phyloP scores from a whole-genome alignment of 1,140 invertebrate genomes.

The Rhopalosiphum maidis region DNA sequence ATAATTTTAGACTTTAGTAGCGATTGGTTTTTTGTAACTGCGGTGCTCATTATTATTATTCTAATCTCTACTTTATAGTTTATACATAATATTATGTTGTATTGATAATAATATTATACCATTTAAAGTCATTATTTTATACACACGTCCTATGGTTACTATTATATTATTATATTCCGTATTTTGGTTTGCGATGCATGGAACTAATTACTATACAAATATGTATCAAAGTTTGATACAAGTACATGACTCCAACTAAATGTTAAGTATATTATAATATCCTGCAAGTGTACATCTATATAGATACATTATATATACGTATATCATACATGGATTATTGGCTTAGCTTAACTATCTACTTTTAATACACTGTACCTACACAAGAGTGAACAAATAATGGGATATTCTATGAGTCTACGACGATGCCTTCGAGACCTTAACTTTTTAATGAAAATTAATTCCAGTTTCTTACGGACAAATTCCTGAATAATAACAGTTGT shows the following conservation, averaged over 20 bases:
- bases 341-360: not conserved
- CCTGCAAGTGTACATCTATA: not conserved
- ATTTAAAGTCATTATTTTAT: not conserved
- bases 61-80: not conserved
- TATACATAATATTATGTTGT: not conserved
- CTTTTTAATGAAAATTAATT: conserved; percentile 43
- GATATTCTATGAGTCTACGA: not conserved
- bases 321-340: not conserved
- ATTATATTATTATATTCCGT: not conserved
- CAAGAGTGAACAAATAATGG: conserved; percentile 33
- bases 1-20: conserved; percentile 6
- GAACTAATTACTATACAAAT: not conserved
- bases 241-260: not conserved
- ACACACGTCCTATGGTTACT: not conserved
- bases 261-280: not conserved
- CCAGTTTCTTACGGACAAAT: conserved; percentile 17
- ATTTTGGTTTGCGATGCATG: not conserved
- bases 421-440: conserved; percentile 5
- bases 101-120: not conserved
- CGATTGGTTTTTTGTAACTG: not conserved
- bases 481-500: conserved; percentile 41
- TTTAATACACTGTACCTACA: not conserved
- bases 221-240: not conserved
- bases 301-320: not conserved
- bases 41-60: not conserved